Percentiles rank a stretch among this genome's conserved stretches.
Conservation (phyloP, 2,888 invertebrate genomes). For the Mactromeris polynyma region DNA sequence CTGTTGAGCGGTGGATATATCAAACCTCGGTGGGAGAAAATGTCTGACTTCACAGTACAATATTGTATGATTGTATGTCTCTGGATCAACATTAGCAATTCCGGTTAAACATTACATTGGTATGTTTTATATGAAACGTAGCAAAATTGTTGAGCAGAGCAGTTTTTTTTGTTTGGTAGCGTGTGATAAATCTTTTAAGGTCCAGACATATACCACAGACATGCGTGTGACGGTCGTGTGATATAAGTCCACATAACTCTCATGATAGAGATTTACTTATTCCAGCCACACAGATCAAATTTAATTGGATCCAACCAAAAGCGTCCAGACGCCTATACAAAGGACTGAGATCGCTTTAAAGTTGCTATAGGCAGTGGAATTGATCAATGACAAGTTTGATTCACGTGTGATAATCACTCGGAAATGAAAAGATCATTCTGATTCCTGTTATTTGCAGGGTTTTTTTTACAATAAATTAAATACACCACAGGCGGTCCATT, state of each 20-base stretch:
- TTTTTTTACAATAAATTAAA: neutral
- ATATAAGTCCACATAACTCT: neutral
- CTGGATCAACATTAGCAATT: no score
- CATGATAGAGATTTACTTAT: neutral
- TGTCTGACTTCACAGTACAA: no score
- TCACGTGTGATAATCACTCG: neutral
- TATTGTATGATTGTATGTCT: no score
- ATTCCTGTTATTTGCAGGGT: neutral
- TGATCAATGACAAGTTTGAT: neutral
- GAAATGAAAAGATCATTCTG: neutral
- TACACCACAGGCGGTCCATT: neutral
- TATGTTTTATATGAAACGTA: no score
- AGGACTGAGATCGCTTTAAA: neutral
- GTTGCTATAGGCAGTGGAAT: neutral
- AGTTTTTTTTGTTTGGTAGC: neutral
- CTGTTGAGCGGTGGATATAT: no score
- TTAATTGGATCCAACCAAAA: neutral
- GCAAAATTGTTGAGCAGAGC: no score
- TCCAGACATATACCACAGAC: neutral
- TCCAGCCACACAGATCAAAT: neutral
- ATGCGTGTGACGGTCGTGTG: neutral
- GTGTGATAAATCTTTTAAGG: neutral
- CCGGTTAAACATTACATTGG: no score
- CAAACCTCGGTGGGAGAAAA: no score
- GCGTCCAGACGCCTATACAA: neutral